phyloP scores from a whole-genome alignment of 2,888 invertebrate genomes.

The Heteromurus nitidus region DNA sequence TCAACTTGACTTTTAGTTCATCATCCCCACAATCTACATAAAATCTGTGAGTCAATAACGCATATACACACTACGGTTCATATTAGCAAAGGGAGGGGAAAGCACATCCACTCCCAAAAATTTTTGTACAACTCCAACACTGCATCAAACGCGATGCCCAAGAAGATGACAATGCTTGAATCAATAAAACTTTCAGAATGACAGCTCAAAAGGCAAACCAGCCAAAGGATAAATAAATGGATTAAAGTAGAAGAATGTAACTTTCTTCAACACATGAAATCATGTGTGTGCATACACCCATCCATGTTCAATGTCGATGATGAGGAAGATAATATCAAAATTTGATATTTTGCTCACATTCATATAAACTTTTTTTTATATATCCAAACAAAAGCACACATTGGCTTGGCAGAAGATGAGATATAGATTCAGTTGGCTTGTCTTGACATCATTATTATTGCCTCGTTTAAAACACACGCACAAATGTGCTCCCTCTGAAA shows the following conservation, averaged over 20 bases:
- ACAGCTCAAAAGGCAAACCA: conserved; percentile 42
- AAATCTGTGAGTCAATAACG: conserved; percentile 1
- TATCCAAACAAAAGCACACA: no score
- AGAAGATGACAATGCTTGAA: conserved; percentile 60
- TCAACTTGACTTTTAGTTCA: neutral
- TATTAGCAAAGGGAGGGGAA: conserved; percentile 9
- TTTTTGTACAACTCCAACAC: neutral
- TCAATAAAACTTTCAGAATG: conserved; percentile 62
- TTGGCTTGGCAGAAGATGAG: no score
- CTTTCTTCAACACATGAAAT: conserved; percentile 35
- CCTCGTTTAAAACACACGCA: conserved; percentile 22
- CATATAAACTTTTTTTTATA: no score
- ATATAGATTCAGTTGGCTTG: no score
- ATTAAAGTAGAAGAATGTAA: conserved; percentile 17
- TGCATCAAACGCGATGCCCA: conserved; percentile 29
- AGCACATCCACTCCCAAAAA: conserved; percentile 54
- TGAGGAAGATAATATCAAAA: conserved; percentile 16
- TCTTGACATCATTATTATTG: conserved; percentile 8
- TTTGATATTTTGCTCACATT: conserved; percentile 47
- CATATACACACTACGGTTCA: neutral
- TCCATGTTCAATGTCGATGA: neutral
- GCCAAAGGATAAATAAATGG: no score
- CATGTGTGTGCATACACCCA: conserved; percentile 50
- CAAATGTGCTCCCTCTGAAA: neutral
- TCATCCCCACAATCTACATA: neutral